Evolutionary conservation across 2,888 invertebrate genomes (phyloP), one percentile per base, ranked within the genome.

Genomic region (Drosophila mimica): DNA sequence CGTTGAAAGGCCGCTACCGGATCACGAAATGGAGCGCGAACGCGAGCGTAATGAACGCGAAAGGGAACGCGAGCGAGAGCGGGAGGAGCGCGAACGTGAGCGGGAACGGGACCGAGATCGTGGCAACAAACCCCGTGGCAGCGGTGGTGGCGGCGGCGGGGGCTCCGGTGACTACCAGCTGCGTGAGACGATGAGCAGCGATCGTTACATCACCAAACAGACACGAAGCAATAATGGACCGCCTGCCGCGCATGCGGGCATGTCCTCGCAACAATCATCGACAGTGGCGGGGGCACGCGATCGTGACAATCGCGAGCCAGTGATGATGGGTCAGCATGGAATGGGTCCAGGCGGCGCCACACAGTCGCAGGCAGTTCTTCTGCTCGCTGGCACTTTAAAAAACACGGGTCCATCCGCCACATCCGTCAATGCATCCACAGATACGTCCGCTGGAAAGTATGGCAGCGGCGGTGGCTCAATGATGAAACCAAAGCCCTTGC

Each of bases 401-500:
- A 69, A 65, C 51, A 48, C 79, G 25, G 86, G 79, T 49, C 82
- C 76, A 54, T 66, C 89, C 9, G 46, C 84, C 9, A 20, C 82
- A 36, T 66, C 71, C 2, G 63, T 79, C 60, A 84, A 74, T 60
- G 61, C 66, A 25, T 57, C 80, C 20, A 80, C 86, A 64, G 91
- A 91, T 65, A 63, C 84, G 46, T 75, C 76, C 63, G 69, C 74
- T 51, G 82, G 83, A 74, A 92, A 92, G 73, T 92, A 92, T 74
- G 80, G 85, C 56, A 79, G 82, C 51, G 79, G 70, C 15, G 77
- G 76, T n/a, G 73, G 84, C 75, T 96, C 96, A 73, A 97, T 97
- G 28, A 95, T 96, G 73, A 97, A 96, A 93, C 95, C 97, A 92
- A 97, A 97, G 70, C 92, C 91, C 5, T 91, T 95, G 92, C 93